Conservation (phyloP, 2,113 vertebrate genomes). For the Channa maculata region DNA sequence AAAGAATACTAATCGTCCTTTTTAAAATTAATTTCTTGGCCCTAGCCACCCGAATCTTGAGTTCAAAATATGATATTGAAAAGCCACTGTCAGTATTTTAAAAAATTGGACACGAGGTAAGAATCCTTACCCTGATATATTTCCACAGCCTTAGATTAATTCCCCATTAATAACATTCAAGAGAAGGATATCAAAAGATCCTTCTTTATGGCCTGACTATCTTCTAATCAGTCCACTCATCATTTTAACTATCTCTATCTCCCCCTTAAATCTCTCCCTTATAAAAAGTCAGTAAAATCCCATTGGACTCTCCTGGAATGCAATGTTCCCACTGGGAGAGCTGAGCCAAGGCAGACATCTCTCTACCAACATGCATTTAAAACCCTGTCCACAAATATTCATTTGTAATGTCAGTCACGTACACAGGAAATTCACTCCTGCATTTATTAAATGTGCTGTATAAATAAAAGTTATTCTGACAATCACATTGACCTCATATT, state of each 20-base stretch:
- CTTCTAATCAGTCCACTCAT: neutral
- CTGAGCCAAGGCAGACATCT: neutral
- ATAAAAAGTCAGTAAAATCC: neutral
- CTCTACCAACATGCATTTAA: too few species aligned
- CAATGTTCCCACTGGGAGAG: constrained; percentile 8
- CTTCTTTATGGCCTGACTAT: neutral
- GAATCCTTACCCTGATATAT: neutral
- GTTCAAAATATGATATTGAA: neutral
- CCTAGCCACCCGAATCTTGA: neutral
- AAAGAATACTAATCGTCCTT: too few species aligned
- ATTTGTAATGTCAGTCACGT: too few species aligned
- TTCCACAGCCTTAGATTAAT: neutral
- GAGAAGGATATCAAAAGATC: constrained; percentile 5
- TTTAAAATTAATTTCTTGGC: neutral
- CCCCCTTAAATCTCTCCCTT: neutral
- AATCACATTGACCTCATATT: too few species aligned
- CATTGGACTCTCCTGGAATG: constrained; percentile 11
- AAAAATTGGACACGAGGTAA: constrained; percentile 19
- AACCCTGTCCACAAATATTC: too few species aligned
- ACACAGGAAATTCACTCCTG: too few species aligned
- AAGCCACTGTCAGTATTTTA: neutral
- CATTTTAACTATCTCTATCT: neutral
- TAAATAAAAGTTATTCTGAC: too few species aligned
- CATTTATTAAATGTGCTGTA: too few species aligned
- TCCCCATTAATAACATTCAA: constrained; percentile 4